Evolutionary conservation across 2,888 invertebrate species (phyloP), one percentile per base, ranked within the genome.

Genomic region (Habrosyne pyritoides): DNA sequence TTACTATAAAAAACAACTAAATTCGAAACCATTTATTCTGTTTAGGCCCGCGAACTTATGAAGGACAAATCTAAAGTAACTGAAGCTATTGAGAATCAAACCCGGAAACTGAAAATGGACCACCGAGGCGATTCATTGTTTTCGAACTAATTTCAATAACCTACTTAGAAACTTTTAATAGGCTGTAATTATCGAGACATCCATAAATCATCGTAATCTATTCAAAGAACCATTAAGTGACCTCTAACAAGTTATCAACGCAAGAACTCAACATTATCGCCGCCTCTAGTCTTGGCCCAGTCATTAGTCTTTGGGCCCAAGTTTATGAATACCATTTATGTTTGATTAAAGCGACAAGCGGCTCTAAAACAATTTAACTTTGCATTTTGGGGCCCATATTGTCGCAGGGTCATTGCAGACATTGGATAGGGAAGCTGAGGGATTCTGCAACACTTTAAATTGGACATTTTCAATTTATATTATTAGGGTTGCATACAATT

Each of bases 251-350:
- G 42, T 42, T 42, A 42, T 42, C 42, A 18, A 2, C 18, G 18
- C 42, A 42, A 42, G 42, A 42, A 42, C 18, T 7, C 8, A n/a
- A 4, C 42, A 42, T 42, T 42, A 42, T 42, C 42, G 8, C 42
- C 42, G 8, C 18, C 8, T 14, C 7, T 8, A 42, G 42, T 42
- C 18, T 42, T 42, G 42, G 42, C 18, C 18, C 42, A 10, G 42
- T 42, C 42, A 42, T 42, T 42, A 42, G 42, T 42, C 42, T 18
- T 18, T 18, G 42, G 42, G 7, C 18, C 36, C 18, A 42, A 42
- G 42, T 42, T 42, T 42, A 42, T 42, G 42, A 42, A 42, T 18
- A 42, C 18, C 42, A 42, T 42, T 42, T 42, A 8, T 18, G 42
- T 42, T 42, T 42, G 42, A 36, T 36, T 36, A 14, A 14, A 36